Evolutionary conservation across 2,797 vertebrate genomes (phyloP), one percentile per base, ranked within the genome.

Genomic region (Lagodon rhomboides): DNA sequence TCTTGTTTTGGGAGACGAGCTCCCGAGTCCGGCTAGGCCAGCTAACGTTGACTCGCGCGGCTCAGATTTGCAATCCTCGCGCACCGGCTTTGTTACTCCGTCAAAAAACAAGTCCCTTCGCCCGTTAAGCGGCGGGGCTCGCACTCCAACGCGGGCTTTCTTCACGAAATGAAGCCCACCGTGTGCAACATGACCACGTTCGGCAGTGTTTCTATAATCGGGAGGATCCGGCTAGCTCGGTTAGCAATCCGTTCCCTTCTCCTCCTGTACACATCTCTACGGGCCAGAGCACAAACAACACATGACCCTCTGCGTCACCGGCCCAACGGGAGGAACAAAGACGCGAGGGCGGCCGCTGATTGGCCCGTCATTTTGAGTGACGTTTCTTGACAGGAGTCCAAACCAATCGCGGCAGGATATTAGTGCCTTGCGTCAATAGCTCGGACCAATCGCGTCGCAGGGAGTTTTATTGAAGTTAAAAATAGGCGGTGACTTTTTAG

Each of bases 211-310:
- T 90, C 91, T 93, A 60, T 88, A 85, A 87, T 90, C 92, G 92
- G 90, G 90, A 91, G 92, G 92, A 59, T 91, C 84, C 89, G 83
- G 93, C 83, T 94, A 93, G 91, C 90, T 90, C 79, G 16, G 89
- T 92, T 96, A 95, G 94, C 94, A 91, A 70, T 69, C 88, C 86
- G 88, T 84, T 83, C 80, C 77, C 91, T 86, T 87, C 93, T 91
- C 84, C 86, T 84, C 78, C 90, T 91, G 94, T 94, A 95, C 96
- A 93, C 94, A 95, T 92, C 93, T 95, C 90, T 91, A 93, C 92
- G 82, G 94, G 94, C 93, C 93, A 88, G 82, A 93, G 96, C 97
- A 96, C 97, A 97, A 97, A 97, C 96, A 97, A 96, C 97, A 97
- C 96, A 94, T 97, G 96, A 97, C 94, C 78, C 77, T n/a, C 85